Base-by-base conservation (phyloP, 2,113 vertebrate genomes). In the Nyctibius bracteatus region DNA sequence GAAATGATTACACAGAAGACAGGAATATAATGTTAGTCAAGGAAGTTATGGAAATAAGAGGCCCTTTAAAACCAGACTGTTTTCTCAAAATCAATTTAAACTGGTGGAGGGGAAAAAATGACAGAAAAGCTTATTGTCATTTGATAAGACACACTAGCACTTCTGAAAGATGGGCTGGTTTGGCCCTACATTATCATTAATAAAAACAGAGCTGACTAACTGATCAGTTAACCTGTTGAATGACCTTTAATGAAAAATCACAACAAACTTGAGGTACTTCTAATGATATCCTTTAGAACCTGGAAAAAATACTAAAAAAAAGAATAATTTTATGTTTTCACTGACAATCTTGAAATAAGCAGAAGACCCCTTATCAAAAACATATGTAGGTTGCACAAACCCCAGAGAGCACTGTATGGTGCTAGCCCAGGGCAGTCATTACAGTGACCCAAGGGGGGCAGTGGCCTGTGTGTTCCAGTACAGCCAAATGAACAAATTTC, bases 381-480 rank as follows among this genome's bases (percentile, higher is more conserved):
- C 41, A 80, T 9, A 27, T 0, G 2, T 6, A 41, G 16, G 13
- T 9, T 37, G 16, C 49, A 73, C 44, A 43, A 31, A 81, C 39
- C 20, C 14, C 44, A n/a, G 20, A 46, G 33, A 20, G 7, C 22
- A 22, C 1, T 18, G 28, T 1, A 8, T 4, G 5, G 5, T 14
- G 33, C 27, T 19, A 86, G 19, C 58, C 21, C 13, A 25, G 14
- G 23, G n/a, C 49, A 77, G 16, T 12, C 55, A 20, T 2, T 23
- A 11, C 5, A 49, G 19, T 5, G 30, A 51, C 14, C 5, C 0
- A 77, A 65, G 8, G 0, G 2, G 12, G 12, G 4, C 52, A 66
- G 33, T 2, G 18, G 17, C 51, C 47, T 44, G 11, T 0, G 14
- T 22, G 39, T 10, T 77, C 52, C 31, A 27, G 7, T 5, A 41